Conservation (phyloP, 2,888 invertebrate species). For the Epiblema foenella region DNA sequence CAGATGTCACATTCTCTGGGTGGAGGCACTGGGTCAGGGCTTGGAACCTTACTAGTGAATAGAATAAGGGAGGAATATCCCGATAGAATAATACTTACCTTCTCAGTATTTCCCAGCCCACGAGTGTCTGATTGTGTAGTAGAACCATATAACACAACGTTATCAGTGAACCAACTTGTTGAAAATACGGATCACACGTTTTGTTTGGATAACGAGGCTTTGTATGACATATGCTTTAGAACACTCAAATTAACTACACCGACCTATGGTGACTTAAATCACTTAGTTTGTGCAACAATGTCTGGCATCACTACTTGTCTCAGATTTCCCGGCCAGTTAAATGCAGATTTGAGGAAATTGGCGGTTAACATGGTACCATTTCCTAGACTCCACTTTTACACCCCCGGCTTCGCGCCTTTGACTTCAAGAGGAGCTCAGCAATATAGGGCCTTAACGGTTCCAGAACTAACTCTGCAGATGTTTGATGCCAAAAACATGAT, state of each 20-base stretch:
- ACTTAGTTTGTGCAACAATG: constrained; percentile 93
- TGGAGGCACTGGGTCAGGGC: constrained; percentile 80
- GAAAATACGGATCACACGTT: constrained; percentile 89
- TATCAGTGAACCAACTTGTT: constrained; percentile 93
- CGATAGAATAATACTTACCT: constrained; percentile 93
- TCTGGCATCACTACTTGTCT: constrained; percentile 94
- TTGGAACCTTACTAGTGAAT: constrained; percentile 89
- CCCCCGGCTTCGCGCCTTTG: constrained; percentile 87
- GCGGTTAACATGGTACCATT: constrained; percentile 86
- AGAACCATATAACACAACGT: constrained; percentile 92
- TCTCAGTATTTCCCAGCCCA: constrained; percentile 92
- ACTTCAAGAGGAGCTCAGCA: constrained; percentile 94
- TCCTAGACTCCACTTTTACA: constrained; percentile 86
- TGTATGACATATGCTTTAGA: constrained; percentile 91
- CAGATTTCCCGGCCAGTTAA: constrained; percentile 85
- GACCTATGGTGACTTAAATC: constrained; percentile 92
- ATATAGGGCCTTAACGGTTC: constrained; percentile 95
- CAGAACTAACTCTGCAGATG: constrained; percentile 90
- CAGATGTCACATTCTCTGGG: constrained; percentile 91
- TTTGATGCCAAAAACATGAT: constrained; percentile 91
- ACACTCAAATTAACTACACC: constrained; percentile 90
- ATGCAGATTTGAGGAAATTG: constrained; percentile 76
- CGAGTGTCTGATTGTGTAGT: constrained; percentile 89
- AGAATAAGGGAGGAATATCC: constrained; percentile 96
- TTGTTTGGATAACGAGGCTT: constrained; percentile 90